Conservation (phyloP, 2,113 vertebrate genomes). For the Phrynosoma platyrhinos region DNA sequence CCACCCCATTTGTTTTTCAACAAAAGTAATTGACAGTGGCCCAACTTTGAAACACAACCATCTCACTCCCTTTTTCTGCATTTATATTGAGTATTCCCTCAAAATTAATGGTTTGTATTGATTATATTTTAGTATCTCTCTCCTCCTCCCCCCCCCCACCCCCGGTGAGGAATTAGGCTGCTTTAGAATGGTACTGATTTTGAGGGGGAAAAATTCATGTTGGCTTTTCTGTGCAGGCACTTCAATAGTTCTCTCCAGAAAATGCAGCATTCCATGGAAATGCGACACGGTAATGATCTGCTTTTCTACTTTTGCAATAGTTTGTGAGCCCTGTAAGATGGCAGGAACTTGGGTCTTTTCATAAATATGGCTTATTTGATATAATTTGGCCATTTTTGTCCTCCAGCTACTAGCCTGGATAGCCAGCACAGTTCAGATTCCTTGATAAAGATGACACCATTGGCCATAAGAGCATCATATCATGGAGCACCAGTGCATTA, state of each 20-base stretch:
- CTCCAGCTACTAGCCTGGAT: background rate
- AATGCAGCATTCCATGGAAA: slow-evolving; percentile 30
- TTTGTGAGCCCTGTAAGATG: background rate
- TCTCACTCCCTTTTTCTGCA: background rate
- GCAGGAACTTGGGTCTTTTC: background rate
- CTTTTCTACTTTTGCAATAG: background rate
- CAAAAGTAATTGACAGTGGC: background rate
- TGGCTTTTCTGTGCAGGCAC: slow-evolving; percentile 62
- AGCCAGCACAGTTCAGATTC: background rate
- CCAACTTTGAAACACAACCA: background rate
- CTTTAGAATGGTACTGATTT: background rate
- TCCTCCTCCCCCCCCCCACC: background rate
- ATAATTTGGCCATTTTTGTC: background rate
- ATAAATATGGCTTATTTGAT: background rate
- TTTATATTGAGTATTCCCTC: background rate
- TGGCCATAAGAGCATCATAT: background rate
- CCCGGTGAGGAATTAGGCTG: background rate
- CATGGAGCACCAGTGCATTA: background rate
- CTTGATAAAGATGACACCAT: background rate
- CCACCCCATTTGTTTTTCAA: background rate
- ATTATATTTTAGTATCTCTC: background rate
- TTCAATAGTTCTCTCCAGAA: slow-evolving; percentile 45
- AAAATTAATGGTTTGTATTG: too few relatives aligned
- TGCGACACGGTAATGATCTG: slow-evolving; percentile 72
- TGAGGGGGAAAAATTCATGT: background rate